Base-by-base conservation (phyloP, 2,113 vertebrate species). In the Eretmochelys imbricata region DNA sequence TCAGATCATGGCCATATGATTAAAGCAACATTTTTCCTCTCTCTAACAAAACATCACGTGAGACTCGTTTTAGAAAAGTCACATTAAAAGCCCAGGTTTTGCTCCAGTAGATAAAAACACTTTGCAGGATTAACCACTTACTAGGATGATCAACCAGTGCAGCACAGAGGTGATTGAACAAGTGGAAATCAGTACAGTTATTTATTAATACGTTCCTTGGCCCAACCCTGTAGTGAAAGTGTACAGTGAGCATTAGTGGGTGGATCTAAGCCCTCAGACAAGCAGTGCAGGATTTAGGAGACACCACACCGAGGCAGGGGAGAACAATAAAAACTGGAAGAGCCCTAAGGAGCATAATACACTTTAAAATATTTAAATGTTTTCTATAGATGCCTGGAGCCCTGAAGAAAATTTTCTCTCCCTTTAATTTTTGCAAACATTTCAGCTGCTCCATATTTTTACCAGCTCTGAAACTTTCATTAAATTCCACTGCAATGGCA, bases 41-140 rank as follows among this genome's bases (percentile, higher is more conserved):
- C 31, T 35, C 29, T 90, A 25, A 90, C 89, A 93, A 85, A 86
- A 96, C 91, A 95, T 96, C 94, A 72, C 17, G 80, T 80, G 83
- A 93, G 7, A 25, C 55, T 97, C 82, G 38, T 53, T 97, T 48
- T 95, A 91, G 55, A 97, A 95, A 96, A 95, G 62, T 72, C 94
- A 84, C 57, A 93, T 92, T 89, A 17, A 96, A 78, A 95, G 84
- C 79, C 89, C 88, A 62, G 27, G 27, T 31, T 93, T 95, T 95
- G 54, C 75, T 91, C 14, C 84, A 79, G 53, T 51, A 22, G 89
- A 87, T 93, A 87, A 94, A 97, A 95, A 25, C 50, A 88, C 46
- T 94, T 92, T 91, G 54, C 65, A 83, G 83, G 16, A 72, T 97
- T 95, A 95, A 94, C 90, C 3, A 3, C 94, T 92, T 96, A 92